phyloP scores from a whole-genome alignment of 2,888 invertebrate species.

The Erebia ligea region DNA sequence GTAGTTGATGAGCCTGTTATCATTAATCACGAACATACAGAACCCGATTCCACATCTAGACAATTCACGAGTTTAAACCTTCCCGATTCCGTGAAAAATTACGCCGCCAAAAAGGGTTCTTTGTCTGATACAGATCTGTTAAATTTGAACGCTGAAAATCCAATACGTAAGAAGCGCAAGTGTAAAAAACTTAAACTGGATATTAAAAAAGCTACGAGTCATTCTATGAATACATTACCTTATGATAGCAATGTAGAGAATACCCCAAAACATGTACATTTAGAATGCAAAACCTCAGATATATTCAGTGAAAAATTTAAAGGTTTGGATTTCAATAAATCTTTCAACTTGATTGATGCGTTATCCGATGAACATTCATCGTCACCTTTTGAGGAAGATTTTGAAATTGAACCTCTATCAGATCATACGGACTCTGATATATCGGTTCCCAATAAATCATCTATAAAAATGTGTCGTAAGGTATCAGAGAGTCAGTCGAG shows the following conservation, averaged over 20 bases:
- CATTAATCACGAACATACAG: constrained; percentile 55
- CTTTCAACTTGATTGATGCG: constrained; percentile 65
- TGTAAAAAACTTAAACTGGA: constrained; percentile 66
- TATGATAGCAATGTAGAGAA: constrained; percentile 59
- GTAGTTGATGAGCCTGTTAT: constrained; percentile 44
- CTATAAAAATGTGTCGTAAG: constrained; percentile 70
- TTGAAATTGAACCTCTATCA: constrained; percentile 64
- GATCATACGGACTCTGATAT: constrained; percentile 64
- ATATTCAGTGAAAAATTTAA: constrained; percentile 60
- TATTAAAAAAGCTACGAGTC: constrained; percentile 61
- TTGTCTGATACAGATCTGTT: constrained; percentile 70
- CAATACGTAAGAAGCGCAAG: constrained; percentile 50
- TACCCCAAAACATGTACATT: constrained; percentile 68
- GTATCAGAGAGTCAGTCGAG: constrained; percentile 47
- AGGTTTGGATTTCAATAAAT: constrained; percentile 65
- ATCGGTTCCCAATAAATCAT: constrained; percentile 49
- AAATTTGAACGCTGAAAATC: constrained; percentile 44
- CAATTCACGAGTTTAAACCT: constrained; percentile 54
- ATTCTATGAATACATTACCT: constrained; percentile 54
- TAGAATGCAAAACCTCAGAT: constrained; percentile 64
- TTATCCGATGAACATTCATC: constrained; percentile 52
- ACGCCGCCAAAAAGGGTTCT: constrained; percentile 60
- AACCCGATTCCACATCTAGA: constrained; percentile 68
- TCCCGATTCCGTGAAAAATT: constrained; percentile 58
- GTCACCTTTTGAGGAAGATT: constrained; percentile 53